Evolutionary conservation across 2,888 invertebrate species (phyloP).

Genomic region (Aricia artaxerxes): DNA sequence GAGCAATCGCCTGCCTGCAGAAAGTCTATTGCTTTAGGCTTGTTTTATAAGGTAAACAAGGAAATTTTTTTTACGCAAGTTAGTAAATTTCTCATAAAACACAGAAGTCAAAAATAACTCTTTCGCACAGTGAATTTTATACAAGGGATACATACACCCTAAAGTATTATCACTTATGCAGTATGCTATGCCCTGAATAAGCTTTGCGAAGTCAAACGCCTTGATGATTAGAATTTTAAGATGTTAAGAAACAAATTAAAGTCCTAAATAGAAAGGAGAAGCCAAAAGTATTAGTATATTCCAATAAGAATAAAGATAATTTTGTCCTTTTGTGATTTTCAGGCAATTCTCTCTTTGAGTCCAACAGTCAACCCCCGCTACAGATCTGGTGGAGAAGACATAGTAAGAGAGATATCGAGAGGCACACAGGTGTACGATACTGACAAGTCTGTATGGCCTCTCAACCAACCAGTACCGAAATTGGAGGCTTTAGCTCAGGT

Average conservation of each 20-base stretch:
- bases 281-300: no score
- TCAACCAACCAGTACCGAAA: constrained; percentile 87
- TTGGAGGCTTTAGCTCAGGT: constrained; percentile 82
- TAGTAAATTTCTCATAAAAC: no score
- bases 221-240: no score
- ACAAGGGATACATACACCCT: no score
- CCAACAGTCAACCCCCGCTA: constrained; percentile 68
- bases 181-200: no score
- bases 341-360: constrained; percentile 79
- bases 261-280: no score
- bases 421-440: constrained; percentile 87
- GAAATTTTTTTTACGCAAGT: not conserved
- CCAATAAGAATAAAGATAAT: no score
- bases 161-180: no score
- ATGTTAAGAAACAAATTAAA: no score
- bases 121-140: no score
- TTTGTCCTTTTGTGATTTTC: constrained; percentile 26
- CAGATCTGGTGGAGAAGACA: constrained; percentile 74
- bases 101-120: no score
- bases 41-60: constrained; percentile 88
- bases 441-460: constrained; percentile 84
- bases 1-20: constrained; percentile 86
- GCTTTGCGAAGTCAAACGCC: no score
- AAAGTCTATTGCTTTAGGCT: constrained; percentile 84
- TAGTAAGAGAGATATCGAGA: constrained; percentile 82